Evolutionary conservation across 2,888 invertebrate genomes (phyloP), one percentile per base, ranked within the genome.

Genomic region (Elmis aenea): DNA sequence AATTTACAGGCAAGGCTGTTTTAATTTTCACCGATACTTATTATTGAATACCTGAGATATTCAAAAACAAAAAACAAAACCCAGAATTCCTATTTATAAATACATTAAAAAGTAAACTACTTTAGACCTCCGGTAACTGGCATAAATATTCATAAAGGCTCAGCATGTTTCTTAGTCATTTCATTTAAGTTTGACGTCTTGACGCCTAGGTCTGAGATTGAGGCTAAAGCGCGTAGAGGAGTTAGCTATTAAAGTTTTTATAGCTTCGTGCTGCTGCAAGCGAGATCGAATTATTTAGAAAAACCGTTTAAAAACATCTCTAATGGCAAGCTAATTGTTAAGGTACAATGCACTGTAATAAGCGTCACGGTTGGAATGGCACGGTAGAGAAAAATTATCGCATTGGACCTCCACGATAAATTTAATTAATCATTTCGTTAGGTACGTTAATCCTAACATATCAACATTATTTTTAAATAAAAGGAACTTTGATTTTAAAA

Each of bases 361-460:
- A 38, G 37, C 42, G 42, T 39, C 18, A 23, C 33, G 38, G 26
- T 34, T 36, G 22, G 39, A 15, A 13, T 13, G 23, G 34, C 46
- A 46, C 40, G 43, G 38, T 25, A 24, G 28, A 26, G 36, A 36
- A 42, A 42, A 38, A 42, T 30, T 39, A 15, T 32, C 21, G 29
- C 32, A 39, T 34, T 36, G 39, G 32, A 42, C 42, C 42, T 37
- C 42, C 42, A 46, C 33, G 45, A 39, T 18, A 18, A 18, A 18
- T 8, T 18, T 18, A n/a, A n/a, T 18, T 8, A 18, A 18, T 18
- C 8, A 6, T 18, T 5, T 18, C 18, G 18, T 5, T 18, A 5
- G 18, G 18, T 8, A 8, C 18, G 18, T 6, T 6, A 18, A 8
- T 18, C 8, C 5, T 18, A 18, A 18, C n/a, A n/a, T 18, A 8